These are phyloP conservation scores for Lucilia cuprina DNA, from an alignment of 1,140 invertebrate genomes.

Conservation along the genomic window DNA sequence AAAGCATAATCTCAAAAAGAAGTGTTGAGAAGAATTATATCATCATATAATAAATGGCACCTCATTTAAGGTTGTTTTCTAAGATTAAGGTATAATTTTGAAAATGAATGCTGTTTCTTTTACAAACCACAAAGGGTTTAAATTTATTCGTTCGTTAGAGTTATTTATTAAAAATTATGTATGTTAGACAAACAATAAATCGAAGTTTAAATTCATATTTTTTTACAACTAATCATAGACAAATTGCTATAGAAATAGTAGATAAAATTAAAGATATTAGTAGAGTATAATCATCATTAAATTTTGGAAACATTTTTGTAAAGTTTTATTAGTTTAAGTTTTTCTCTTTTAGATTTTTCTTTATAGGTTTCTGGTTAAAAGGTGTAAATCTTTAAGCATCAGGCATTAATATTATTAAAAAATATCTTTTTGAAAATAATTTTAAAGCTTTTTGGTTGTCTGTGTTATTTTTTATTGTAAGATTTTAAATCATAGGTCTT, in stretches of 20 bases:
- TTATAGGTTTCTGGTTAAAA: neutral
- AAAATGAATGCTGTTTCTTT: neutral
- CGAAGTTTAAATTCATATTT: constrained; percentile 11
- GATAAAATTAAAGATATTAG: neutral
- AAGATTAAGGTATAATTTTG: neutral
- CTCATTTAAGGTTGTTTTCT: neutral
- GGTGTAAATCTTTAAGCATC: neutral
- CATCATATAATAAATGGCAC: constrained; percentile 23
- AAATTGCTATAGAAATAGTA: no score
- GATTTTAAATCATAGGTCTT: neutral
- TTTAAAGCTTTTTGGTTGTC: neutral
- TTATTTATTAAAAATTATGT: neutral
- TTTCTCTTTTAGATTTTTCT: neutral
- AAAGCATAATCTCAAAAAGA: neutral
- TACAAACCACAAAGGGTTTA: neutral
- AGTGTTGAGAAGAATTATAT: constrained; percentile 24
- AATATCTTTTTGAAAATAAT: neutral
- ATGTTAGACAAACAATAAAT: neutral
- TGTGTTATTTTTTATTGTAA: neutral
- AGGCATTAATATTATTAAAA: neutral
- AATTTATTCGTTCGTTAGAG: neutral
- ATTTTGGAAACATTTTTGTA: neutral
- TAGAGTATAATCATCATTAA: constrained; percentile 3
- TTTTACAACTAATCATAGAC: neutral
- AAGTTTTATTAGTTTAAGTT: neutral